Conservation (phyloP, 2,113 vertebrate species). For the Xenus cinereus region DNA sequence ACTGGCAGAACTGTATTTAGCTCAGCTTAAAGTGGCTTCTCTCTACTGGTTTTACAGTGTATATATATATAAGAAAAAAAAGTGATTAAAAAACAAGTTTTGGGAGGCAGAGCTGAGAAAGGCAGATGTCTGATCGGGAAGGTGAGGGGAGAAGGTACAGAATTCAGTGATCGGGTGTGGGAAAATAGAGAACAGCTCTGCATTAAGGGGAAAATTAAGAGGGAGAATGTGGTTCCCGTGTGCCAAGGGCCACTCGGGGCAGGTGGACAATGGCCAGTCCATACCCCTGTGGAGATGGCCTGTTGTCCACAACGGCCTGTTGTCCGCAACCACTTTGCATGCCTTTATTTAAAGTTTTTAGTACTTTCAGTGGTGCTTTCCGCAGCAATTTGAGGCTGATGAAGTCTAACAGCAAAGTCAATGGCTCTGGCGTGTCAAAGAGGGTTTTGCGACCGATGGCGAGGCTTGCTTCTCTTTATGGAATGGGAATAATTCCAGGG, state of each 20-base stretch:
- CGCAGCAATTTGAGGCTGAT: not conserved
- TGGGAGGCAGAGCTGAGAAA: not conserved
- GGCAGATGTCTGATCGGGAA: not conserved
- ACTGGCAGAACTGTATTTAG: not conserved
- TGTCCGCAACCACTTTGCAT: not conserved
- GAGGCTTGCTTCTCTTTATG: not conserved
- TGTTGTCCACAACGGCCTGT: not conserved
- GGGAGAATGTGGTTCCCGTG: not conserved
- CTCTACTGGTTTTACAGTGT: not conserved
- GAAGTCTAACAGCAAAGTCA: not conserved
- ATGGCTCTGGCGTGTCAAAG: not conserved
- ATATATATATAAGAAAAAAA: not conserved
- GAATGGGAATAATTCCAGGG: not conserved
- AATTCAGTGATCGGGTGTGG: not conserved
- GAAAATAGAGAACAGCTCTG: not conserved
- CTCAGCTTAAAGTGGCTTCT: not conserved
- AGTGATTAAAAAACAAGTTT: not conserved
- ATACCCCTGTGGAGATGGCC: not conserved
- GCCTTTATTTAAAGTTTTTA: not conserved
- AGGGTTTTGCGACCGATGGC: not conserved
- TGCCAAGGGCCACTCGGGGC: fast-evolving
- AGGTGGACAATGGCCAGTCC: fast-evolving
- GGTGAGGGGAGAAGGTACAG: not conserved
- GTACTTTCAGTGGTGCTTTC: not conserved
- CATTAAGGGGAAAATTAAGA: too few relatives aligned